A percentile compares a stretch with the other conserved stretches of the same genome.
Evolutionary conservation across 2,888 invertebrate genomes (phyloP).

Genomic region (Athalia circularis): DNA sequence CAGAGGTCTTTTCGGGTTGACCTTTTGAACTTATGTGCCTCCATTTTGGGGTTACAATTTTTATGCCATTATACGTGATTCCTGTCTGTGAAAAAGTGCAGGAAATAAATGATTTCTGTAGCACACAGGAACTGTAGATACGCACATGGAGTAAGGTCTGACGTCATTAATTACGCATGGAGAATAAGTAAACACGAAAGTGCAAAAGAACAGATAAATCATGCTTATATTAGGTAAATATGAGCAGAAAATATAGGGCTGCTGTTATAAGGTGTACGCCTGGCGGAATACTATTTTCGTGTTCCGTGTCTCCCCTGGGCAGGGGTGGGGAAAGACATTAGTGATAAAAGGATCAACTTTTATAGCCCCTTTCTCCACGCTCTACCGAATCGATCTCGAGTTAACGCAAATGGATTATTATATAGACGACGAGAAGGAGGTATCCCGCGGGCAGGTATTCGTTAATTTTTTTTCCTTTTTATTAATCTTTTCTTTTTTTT

Average conservation of each 20-base stretch:
- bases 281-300: conserved; percentile 29
- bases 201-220: not conserved
- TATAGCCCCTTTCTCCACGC: conserved; percentile 56
- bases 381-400: conserved; percentile 43
- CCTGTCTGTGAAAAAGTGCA: too few species aligned
- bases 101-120: too few species aligned
- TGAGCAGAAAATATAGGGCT: not conserved
- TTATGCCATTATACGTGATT: too few species aligned
- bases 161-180: too few species aligned
- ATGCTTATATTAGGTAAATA: not conserved
- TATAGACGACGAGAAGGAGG: not conserved
- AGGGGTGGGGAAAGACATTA: conserved; percentile 58
- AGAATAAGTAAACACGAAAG: not conserved
- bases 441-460: not conserved
- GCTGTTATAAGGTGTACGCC: not conserved
- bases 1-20: not conserved
- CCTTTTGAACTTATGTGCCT: too few species aligned
- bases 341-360: conserved; percentile 71
- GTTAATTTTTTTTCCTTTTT: conserved; percentile 11
- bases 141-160: too few species aligned
- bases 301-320: not conserved
- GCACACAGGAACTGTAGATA: too few species aligned
- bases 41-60: too few species aligned
- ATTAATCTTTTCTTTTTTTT: not conserved
- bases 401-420: conserved; percentile 42